Conservation (phyloP, 2,888 invertebrate genomes). For the Melinopterus prodromus region DNA sequence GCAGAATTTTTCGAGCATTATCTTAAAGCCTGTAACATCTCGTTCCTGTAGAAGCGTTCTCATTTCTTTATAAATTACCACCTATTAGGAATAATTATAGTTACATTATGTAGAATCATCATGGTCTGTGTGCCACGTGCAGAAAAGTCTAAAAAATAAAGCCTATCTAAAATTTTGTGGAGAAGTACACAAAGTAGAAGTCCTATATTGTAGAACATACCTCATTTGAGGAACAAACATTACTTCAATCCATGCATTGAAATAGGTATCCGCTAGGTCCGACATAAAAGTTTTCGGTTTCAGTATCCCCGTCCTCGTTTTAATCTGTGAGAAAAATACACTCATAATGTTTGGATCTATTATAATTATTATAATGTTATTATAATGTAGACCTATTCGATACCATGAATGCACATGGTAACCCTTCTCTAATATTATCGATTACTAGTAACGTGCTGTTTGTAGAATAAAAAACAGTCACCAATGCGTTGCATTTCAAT, state of each 20-base stretch:
- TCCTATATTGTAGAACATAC: background rate
- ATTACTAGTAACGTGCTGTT: conserved; percentile 20
- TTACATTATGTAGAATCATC: background rate
- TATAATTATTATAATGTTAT: too few species aligned
- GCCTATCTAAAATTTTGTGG: background rate
- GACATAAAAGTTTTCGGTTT: conserved; percentile 31
- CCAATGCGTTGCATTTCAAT: conserved; percentile 6
- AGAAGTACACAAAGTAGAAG: too few species aligned
- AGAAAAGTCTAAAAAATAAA: conserved; percentile 4
- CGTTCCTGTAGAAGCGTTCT: conserved; percentile 9
- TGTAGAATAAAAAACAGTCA: conserved; percentile 20
- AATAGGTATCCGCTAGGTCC: conserved; percentile 27
- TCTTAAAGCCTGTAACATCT: conserved; percentile 6
- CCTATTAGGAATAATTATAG: conserved; percentile 10
- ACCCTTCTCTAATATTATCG: conserved; percentile 24
- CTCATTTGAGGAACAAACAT: conserved; percentile 18
- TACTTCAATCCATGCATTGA: conserved; percentile 25
- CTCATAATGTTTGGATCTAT: conserved; percentile 18
- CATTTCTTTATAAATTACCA: conserved; percentile 1
- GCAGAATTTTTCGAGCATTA: conserved; percentile 13
- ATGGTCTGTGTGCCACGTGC: conserved; percentile 9
- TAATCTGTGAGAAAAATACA: conserved; percentile 27
- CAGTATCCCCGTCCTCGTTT: conserved; percentile 24
- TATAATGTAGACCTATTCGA: conserved; percentile 28
- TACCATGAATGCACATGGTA: conserved; percentile 29